phyloP scores from a whole-genome alignment of 2,888 invertebrate species.

The Zaprionus lineosus region DNA sequence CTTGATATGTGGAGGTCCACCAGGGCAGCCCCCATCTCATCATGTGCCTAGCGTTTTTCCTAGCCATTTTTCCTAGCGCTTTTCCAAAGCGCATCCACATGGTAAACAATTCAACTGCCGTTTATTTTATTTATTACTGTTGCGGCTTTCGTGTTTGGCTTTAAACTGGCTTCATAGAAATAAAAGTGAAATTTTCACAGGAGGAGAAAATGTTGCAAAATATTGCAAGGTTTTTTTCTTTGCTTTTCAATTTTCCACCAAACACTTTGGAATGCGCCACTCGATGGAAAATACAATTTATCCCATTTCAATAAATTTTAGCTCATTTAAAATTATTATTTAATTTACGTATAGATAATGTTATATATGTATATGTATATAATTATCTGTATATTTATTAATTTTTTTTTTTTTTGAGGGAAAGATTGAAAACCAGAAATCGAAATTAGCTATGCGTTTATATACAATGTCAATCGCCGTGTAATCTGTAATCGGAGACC shows the following conservation, averaged over 20 bases:
- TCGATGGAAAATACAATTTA: constrained; percentile 19
- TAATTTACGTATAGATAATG: too few relatives aligned
- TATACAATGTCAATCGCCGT: constrained; percentile 16
- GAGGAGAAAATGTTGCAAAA: constrained; percentile 69
- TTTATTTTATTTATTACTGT: constrained; percentile 70
- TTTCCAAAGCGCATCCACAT: constrained; percentile 45
- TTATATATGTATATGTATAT: too few relatives aligned
- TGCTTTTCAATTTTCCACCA: neutral
- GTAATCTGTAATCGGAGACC: constrained; percentile 36
- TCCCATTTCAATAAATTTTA: constrained; percentile 8
- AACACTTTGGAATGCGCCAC: constrained; percentile 24
- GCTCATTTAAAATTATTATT: constrained; percentile 7
- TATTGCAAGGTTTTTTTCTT: constrained; percentile 27
- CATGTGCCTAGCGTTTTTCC: neutral
- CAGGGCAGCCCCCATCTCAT: constrained; percentile 16
- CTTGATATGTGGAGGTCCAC: constrained; percentile 1
- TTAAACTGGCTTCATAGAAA: constrained; percentile 59
- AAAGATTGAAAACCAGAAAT: constrained; percentile 1
- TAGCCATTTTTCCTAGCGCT: constrained; percentile 23
- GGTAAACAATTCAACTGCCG: constrained; percentile 63
- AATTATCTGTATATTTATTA: too few relatives aligned
- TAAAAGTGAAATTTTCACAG: constrained; percentile 75
- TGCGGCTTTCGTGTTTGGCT: constrained; percentile 33
- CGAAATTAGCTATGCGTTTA: constrained; percentile 19
- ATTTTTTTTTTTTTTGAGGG: too few relatives aligned